These are phyloP conservation scores for Lasioglossum leucozonium DNA, from an alignment of 2,888 invertebrate species.

Conservation along the genomic window DNA sequence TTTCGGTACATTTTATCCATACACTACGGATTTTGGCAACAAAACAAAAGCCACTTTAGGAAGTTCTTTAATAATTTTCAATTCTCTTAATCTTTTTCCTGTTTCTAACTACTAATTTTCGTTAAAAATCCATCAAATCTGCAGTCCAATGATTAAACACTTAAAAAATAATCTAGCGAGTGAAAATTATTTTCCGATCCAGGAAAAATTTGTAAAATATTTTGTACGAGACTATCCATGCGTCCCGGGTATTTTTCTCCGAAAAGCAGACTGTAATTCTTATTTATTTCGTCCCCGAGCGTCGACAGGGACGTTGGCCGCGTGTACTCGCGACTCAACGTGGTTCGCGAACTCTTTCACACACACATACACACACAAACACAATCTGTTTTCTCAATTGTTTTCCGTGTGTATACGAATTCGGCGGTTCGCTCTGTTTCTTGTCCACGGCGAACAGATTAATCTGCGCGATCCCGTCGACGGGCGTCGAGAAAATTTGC, in stretches of 20 bases:
- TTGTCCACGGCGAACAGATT: slow-evolving; percentile 17
- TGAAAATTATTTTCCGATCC: neutral
- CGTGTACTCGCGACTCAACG: slow-evolving; percentile 29
- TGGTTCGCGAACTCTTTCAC: neutral
- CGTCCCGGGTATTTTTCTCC: neutral
- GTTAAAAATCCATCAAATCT: neutral
- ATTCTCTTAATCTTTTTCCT: neutral
- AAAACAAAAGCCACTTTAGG: neutral
- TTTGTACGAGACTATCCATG: neutral
- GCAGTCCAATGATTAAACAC: neutral
- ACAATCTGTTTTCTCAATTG: slow-evolving; percentile 5
- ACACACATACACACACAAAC: neutral
- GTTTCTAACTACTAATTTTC: neutral
- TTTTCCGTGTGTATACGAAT: slow-evolving; percentile 52
- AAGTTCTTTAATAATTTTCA: neutral
- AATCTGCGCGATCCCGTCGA: neutral
- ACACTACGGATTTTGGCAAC: neutral
- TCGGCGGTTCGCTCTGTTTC: slow-evolving; percentile 54
- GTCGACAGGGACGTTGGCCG: slow-evolving; percentile 27
- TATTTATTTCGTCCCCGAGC: slow-evolving; percentile 69
- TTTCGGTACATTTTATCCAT: neutral
- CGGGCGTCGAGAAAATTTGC: slow-evolving; percentile 4
- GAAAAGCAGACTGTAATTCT: slow-evolving; percentile 33
- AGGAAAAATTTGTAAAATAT: neutral
- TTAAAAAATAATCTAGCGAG: neutral